Evolutionary conservation across 2,113 vertebrate species (phyloP), one percentile per base, ranked within the genome.

Genomic region (Prinia subflava): DNA sequence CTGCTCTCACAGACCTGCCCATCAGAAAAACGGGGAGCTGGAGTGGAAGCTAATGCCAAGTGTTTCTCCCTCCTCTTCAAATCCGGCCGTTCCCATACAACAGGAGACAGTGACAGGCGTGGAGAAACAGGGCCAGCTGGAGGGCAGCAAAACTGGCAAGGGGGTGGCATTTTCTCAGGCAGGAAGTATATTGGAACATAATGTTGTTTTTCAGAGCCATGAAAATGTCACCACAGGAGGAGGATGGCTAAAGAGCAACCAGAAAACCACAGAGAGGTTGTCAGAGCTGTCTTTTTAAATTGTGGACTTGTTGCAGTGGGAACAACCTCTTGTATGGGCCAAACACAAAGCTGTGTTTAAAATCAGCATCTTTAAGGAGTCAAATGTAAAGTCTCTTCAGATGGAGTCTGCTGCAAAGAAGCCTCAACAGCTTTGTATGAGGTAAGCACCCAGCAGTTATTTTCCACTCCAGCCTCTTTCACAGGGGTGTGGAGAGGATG

Each of bases 61-160:
- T 44, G 19, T 0, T 64, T 89, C 65, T 75, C 44, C 82, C 35
- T 94, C 37, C 83, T 76, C 89, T 71, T 87, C 87, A 91, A 87
- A 96, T 91, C 78, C 52, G 57, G 70, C 57, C 15, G 1, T 73
- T 84, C 50, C 46, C 0, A 0, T 39, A 63, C 39, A 71, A 47
- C 53, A 79, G 53, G 62, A 77, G 63, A 59, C 37, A 65, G 42
- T 65, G 74, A 74, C 82, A 95, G 78, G 67, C 8, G 0, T 59
- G 35, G 41, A 89, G 41, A 92, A 91, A 89, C 2, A 1, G 0
- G 3, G 63, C 75, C 95, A 95, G 94, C 87, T 95, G 95, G 91
- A 97, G 89, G 52, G 64, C 59, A 91, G n/a, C 70, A 90, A 77
- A 96, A 77, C 91, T 92, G 84, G 74, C 91, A 89, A 88, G 37